Conservation (phyloP, 2,113 vertebrate species). For the Zosterops borbonicus region DNA sequence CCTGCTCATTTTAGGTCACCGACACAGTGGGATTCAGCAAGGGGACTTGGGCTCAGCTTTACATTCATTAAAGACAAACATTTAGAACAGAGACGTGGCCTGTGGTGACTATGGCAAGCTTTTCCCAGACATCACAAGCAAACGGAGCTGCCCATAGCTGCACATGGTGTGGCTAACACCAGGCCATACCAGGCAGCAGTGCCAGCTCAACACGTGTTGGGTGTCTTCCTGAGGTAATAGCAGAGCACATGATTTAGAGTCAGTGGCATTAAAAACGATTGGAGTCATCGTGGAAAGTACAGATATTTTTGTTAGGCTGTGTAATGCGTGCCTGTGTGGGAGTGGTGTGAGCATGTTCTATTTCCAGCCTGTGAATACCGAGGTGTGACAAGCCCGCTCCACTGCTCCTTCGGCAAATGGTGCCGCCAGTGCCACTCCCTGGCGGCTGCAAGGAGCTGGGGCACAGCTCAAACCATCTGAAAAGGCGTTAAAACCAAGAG, state of each 20-base stretch:
- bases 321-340: slow-evolving; percentile 48
- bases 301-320: slow-evolving; percentile 61
- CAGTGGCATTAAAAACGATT: slow-evolving; percentile 31
- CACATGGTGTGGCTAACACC: neutral
- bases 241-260: slow-evolving; percentile 39
- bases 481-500: accelerated
- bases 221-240: slow-evolving; percentile 9
- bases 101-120: neutral
- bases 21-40: accelerated
- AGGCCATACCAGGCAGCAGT: neutral
- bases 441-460: accelerated
- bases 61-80: neutral
- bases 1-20: neutral
- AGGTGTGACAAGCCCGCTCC: slow-evolving; percentile 5
- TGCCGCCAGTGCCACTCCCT: neutral
- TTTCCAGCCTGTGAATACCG: slow-evolving; percentile 9
- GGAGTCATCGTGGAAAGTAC: slow-evolving; percentile 58
- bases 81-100: neutral
- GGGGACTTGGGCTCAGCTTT: neutral
- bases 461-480: neutral
- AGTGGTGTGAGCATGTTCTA: slow-evolving; percentile 55
- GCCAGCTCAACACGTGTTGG: neutral
- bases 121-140: neutral
- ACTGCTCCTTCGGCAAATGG: neutral
- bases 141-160: neutral